phyloP scores from a whole-genome alignment of 2,113 vertebrate genomes.

The Peromyscus leucopus region DNA sequence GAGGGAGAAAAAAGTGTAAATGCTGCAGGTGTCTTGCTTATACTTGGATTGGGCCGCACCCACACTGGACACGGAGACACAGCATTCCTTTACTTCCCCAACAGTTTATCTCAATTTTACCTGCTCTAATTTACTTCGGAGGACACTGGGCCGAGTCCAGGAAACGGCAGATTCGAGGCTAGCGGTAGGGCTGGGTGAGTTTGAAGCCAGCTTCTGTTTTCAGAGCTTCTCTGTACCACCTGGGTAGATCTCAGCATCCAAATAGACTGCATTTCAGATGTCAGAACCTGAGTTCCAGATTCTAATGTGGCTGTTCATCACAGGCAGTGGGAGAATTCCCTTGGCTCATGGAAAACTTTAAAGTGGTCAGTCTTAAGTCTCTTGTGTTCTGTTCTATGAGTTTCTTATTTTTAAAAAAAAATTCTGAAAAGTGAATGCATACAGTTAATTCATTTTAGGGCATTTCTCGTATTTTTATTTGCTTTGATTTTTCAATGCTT shows the following conservation, averaged over 20 bases:
- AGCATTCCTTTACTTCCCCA: not conserved
- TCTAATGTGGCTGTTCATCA: not conserved
- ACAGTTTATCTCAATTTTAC: not conserved
- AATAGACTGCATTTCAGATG: not conserved
- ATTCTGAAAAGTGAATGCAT: not conserved
- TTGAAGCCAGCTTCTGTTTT: not conserved
- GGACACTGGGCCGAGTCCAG: not conserved
- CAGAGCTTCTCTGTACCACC: not conserved
- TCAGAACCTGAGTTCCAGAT: not conserved
- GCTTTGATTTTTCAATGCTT: not conserved
- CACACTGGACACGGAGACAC: not conserved
- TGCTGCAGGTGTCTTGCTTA: not conserved
- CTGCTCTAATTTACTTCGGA: not conserved
- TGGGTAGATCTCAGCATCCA: not conserved
- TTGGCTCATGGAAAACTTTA: not conserved
- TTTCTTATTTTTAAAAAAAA: constrained; percentile 21
- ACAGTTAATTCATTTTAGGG: not conserved
- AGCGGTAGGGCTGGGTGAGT: not conserved
- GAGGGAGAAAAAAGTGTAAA: not conserved
- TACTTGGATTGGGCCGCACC: not conserved
- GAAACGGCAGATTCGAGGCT: not conserved
- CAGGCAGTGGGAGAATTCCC: not conserved
- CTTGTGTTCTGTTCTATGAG: not conserved
- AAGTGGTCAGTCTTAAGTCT: not conserved
- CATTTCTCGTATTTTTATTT: constrained; percentile 19